Base-by-base conservation (phyloP, 2,113 vertebrate genomes). In the Pseudonaja textilis region DNA sequence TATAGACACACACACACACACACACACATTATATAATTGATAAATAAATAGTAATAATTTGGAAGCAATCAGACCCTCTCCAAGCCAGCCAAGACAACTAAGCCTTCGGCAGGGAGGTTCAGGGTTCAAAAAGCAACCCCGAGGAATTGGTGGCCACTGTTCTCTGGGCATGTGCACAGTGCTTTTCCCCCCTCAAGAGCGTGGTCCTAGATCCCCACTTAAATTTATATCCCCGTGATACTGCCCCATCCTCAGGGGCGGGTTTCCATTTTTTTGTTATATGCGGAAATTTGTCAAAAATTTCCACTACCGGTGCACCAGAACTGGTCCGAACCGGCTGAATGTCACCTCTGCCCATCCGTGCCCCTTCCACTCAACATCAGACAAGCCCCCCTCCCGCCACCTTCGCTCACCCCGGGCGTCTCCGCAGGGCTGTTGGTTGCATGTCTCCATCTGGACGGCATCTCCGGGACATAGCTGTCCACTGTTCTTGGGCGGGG, bases 401-500 rank as follows among this genome's bases (percentile, higher is more conserved):
- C 23, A 3, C 8, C 59, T 25, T 3, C 8, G 3, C 59, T 56
- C 20, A 54, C 61, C 97, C 29, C 86, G 74, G 4, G 92, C 39
- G 1, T 94, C 95, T 0, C 95, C 86, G 85, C 98, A 99, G 74
- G 98, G 97, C 85, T 98, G 98, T 81, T 95, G 96, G 96, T 98
- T 98, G 88, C 99, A 99, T 74, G 97, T 97, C n/a, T 97, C 97
- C 11, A 94, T 98, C 96, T 99, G 98, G n/a, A 96, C 94, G 7
- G 96, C 96, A 90, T 97, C 95, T 7, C 98, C 98, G 0, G 97
- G 94, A 25, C 99, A 99, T 8, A 97, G 96, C 18, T 81, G 95
- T 0, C 98, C 99, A 0, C 97, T 97, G 0, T 99, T 99, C 96
- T 99, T 99, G 1, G 98, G 98, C 0, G 98, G 98, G 4, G 99